These are phyloP conservation scores for Mythimna ferrago DNA, from an alignment of 2,888 invertebrate genomes.

Conservation along the genomic window DNA sequence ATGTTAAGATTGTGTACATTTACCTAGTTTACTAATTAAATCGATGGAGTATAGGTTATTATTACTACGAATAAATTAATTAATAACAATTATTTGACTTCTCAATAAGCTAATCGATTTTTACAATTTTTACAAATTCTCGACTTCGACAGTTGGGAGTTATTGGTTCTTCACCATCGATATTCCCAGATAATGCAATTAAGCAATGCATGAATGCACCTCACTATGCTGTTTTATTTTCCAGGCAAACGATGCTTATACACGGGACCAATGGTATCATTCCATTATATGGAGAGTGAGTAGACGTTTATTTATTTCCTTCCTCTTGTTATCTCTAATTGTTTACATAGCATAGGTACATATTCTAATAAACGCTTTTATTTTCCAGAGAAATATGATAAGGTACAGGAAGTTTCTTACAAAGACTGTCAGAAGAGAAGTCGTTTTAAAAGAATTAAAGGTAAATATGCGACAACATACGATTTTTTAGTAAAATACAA, in stretches of 20 bases:
- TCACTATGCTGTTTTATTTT: conserved; percentile 47
- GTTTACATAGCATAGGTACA: conserved; percentile 10
- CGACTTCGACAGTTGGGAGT: too few species aligned
- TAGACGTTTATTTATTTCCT: conserved; percentile 48
- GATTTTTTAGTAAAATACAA: not conserved
- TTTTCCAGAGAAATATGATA: conserved; percentile 93
- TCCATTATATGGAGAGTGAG: conserved; percentile 95
- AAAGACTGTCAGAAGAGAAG: conserved; percentile 92
- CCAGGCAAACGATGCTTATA: conserved; percentile 94
- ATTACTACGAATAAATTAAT: too few species aligned
- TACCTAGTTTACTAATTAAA: too few species aligned
- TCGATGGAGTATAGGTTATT: too few species aligned
- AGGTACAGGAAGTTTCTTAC: conserved; percentile 93
- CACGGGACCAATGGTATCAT: conserved; percentile 96
- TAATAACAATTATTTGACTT: too few species aligned
- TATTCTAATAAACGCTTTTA: conserved; percentile 37
- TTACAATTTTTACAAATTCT: too few species aligned
- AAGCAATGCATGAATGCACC: conserved; percentile 23
- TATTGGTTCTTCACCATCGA: too few species aligned
- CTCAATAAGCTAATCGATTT: too few species aligned
- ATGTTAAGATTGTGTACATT: too few species aligned
- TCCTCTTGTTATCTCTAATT: conserved; percentile 50
- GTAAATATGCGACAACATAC: conserved; percentile 77
- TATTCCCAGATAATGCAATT: conserved; percentile 15
- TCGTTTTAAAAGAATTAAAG: conserved; percentile 94